phyloP scores from a whole-genome alignment of 92 coral and sea anemone genomes.

The Parazoanthus swiftii region DNA sequence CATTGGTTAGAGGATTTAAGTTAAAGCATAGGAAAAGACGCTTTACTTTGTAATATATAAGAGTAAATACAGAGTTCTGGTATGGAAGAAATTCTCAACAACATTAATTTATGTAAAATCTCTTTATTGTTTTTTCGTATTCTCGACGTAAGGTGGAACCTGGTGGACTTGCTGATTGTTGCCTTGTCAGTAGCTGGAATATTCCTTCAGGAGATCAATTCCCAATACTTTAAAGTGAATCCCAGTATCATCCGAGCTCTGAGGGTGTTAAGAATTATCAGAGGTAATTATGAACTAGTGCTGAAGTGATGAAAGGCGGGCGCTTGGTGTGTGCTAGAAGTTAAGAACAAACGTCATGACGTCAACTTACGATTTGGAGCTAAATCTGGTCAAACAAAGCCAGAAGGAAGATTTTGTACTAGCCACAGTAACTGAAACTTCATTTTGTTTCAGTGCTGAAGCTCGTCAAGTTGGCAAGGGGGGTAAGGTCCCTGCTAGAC shows the following conservation, averaged over 20 bases:
- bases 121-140: background rate
- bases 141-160: conserved; percentile 76
- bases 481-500: conserved; percentile 92
- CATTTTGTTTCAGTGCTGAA: conserved; percentile 71
- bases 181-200: conserved; percentile 88
- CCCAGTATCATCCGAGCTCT: conserved; percentile 86
- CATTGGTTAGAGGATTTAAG: too few relatives aligned
- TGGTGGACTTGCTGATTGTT: conserved; percentile 84
- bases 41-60: too few relatives aligned
- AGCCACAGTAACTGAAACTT: background rate
- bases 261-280: conserved; percentile 82
- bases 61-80: too few relatives aligned
- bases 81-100: too few relatives aligned
- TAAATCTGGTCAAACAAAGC: background rate
- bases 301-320: too few relatives aligned
- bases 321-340: too few relatives aligned
- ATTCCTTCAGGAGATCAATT: conserved; percentile 53
- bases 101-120: background rate
- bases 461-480: conserved; percentile 93
- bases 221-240: conserved; percentile 60
- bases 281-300: conserved; percentile 57
- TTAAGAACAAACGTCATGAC: too few relatives aligned
- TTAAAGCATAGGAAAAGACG: too few relatives aligned
- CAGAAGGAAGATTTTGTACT: background rate
- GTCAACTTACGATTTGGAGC: background rate